Evolutionary conservation across 2,888 invertebrate species (phyloP).

Genomic region (Eubasilissa splendida): DNA sequence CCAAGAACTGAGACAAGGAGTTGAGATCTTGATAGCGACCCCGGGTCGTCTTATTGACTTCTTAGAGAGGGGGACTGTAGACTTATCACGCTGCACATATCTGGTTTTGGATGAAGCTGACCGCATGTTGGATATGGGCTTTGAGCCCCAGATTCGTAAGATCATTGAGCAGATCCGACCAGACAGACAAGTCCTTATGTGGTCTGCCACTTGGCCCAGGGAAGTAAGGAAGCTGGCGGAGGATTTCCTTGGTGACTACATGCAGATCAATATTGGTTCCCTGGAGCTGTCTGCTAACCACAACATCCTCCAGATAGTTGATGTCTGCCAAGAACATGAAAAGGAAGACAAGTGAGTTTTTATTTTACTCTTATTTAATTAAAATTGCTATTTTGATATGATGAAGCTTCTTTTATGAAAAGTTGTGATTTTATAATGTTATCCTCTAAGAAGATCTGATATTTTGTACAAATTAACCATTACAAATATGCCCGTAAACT

Average conservation of each 20-base stretch:
- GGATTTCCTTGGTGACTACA: constrained; percentile 91
- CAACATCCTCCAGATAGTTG: constrained; percentile 90
- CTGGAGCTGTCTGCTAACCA: constrained; percentile 91
- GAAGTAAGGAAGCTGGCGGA: constrained; percentile 94
- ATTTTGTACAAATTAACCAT: not conserved
- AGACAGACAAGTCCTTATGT: constrained; percentile 97
- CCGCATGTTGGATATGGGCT: constrained; percentile 98
- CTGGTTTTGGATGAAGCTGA: constrained; percentile 93
- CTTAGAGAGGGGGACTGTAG: constrained; percentile 82
- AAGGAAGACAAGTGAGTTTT: constrained; percentile 78
- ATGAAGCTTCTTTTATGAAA: constrained; percentile 59
- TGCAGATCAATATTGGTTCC: constrained; percentile 94
- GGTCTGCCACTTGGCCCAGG: constrained; percentile 99
- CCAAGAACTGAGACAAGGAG: constrained; percentile 82
- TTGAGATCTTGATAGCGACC: constrained; percentile 91
- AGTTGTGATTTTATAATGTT: constrained; percentile 56
- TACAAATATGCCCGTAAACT: not conserved
- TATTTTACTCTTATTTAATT: constrained; percentile 19
- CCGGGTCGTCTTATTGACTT: constrained; percentile 92
- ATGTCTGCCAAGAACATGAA: constrained; percentile 90
- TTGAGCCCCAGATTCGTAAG: constrained; percentile 96
- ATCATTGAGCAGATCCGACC: constrained; percentile 94
- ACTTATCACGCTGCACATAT: constrained; percentile 85
- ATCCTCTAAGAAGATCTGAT: constrained; percentile 59
- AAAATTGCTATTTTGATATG: constrained; percentile 35